These are phyloP conservation scores for Myocastor coypus DNA, from an alignment of 2,113 vertebrate genomes.

Conservation along the genomic window DNA sequence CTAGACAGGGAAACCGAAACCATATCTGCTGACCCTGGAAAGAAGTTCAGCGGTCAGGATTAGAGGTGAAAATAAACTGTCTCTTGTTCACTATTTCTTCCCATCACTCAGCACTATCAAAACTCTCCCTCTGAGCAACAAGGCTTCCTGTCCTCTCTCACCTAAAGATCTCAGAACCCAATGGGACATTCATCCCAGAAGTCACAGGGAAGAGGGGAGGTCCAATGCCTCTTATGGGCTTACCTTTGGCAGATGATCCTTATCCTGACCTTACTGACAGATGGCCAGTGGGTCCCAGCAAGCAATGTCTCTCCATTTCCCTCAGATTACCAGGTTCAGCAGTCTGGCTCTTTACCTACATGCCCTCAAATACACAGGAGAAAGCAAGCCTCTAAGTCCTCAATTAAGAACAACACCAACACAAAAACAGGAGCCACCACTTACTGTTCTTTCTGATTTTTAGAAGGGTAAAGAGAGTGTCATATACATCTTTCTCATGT, in stretches of 20 bases:
- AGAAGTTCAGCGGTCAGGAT: not conserved
- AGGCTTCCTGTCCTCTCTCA: not conserved
- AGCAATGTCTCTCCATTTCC: not conserved
- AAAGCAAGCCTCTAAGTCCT: not conserved
- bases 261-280: not conserved
- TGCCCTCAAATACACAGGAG: not conserved
- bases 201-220: not conserved
- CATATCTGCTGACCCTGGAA: not conserved
- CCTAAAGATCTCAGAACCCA: not conserved
- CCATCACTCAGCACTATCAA: not conserved
- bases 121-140: not conserved
- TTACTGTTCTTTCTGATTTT: constrained; percentile 8
- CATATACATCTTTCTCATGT: not conserved
- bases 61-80: not conserved
- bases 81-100: not conserved
- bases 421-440: not conserved
- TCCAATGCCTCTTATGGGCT: not conserved
- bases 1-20: not conserved
- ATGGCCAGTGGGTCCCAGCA: not conserved
- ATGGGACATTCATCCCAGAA: not conserved
- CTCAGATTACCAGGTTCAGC: not conserved
- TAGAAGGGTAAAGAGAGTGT: not conserved
- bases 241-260: not conserved
- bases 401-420: not conserved
- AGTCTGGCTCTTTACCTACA: not conserved